Conservation (phyloP, 2,113 vertebrate genomes). For the Choloepus hoffmanni region DNA sequence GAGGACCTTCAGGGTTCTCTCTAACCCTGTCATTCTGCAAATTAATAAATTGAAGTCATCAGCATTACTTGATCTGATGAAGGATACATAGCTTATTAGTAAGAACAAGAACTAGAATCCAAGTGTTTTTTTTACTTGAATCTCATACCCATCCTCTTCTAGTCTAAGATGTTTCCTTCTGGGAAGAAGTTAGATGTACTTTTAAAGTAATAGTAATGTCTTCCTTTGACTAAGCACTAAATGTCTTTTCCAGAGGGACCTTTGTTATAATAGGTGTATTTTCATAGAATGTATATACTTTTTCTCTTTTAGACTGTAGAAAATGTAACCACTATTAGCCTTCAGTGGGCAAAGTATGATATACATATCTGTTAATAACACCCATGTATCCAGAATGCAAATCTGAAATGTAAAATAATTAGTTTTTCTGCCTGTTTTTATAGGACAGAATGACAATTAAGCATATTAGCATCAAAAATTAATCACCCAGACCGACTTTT, state of each 20-base stretch:
- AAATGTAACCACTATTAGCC: not conserved
- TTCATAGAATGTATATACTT: not conserved
- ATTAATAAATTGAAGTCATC: constrained; percentile 47
- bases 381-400: not conserved
- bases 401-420: constrained; percentile 46
- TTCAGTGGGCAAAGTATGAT: not conserved
- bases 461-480: constrained; percentile 53
- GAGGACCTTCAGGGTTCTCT: constrained; percentile 17
- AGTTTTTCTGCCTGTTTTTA: not conserved
- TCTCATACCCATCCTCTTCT: constrained; percentile 1
- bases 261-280: constrained; percentile 28
- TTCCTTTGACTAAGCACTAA: constrained; percentile 36
- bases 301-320: constrained; percentile 18
- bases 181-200: not conserved
- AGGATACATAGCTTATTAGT: constrained; percentile 21
- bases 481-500: constrained; percentile 56
- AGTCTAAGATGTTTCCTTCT: not conserved
- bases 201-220: constrained; percentile 51
- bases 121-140: constrained; percentile 23
- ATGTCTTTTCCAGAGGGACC: not conserved
- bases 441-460: constrained; percentile 3
- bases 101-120: constrained; percentile 24
- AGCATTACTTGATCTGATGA: not conserved
- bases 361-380: constrained; percentile 5
- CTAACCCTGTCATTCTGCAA: not conserved